Conservation (phyloP, 2,113 vertebrate genomes). For the Atractosteus spatula region DNA sequence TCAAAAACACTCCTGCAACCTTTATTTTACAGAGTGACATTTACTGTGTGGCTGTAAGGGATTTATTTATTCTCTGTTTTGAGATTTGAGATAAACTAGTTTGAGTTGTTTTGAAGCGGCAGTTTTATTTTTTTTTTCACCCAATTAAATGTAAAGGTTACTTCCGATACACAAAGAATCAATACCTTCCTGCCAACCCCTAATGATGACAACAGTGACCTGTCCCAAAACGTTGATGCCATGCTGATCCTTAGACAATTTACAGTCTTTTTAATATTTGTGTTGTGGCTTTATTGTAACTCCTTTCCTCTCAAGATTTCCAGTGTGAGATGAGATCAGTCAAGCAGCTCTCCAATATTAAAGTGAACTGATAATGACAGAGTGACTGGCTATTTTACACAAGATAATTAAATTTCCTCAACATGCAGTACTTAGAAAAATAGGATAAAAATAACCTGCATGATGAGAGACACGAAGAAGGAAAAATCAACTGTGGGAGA, state of each 20-base stretch:
- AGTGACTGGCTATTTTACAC: not conserved
- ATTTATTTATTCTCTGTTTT: not conserved
- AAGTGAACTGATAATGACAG: not conserved
- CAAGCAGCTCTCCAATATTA: not conserved
- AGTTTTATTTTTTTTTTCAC: slow-evolving; percentile 10
- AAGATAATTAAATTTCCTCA: not conserved
- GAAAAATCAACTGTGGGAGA: too few relatives aligned
- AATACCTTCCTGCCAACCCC: slow-evolving; percentile 7
- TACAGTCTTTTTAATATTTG: not conserved
- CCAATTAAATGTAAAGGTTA: slow-evolving; percentile 22
- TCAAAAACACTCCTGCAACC: slow-evolving; percentile 1
- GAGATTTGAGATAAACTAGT: slow-evolving; percentile 2
- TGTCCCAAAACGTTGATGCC: not conserved
- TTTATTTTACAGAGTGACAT: slow-evolving; percentile 17
- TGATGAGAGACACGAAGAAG: too few relatives aligned
- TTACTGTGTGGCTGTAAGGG: slow-evolving; percentile 1
- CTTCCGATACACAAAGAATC: slow-evolving; percentile 18
- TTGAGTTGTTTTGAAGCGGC: not conserved
- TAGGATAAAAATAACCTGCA: too few relatives aligned
- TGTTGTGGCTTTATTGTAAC: not conserved
- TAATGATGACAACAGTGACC: slow-evolving; percentile 2
- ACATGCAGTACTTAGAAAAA: too few relatives aligned
- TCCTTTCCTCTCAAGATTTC: not conserved
- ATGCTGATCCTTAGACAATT: not conserved
- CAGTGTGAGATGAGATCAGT: not conserved